Percentiles rank a stretch among this genome's conserved stretches.
These are phyloP conservation scores for Diploptera punctata DNA, from an alignment of 2,888 invertebrate species.

Conservation along the genomic window DNA sequence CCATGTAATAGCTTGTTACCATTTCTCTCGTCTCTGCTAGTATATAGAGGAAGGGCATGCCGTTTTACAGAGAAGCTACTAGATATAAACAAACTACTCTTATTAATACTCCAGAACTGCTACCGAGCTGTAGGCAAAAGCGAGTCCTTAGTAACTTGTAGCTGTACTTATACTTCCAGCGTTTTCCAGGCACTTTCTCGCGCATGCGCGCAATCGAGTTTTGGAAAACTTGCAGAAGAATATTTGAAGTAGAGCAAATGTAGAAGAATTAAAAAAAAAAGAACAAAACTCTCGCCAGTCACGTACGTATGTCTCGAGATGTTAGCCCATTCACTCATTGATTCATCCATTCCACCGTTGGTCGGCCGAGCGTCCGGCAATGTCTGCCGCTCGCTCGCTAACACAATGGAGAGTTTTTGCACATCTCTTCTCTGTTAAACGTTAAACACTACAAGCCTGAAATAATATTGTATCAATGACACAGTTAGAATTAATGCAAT, in stretches of 20 bases:
- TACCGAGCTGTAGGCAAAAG: conserved; percentile 43
- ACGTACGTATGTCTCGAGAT: conserved; percentile 20
- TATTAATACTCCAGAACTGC: conserved; percentile 36
- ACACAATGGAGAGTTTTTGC: no score
- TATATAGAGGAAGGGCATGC: conserved; percentile 41
- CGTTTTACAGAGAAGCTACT: conserved; percentile 42
- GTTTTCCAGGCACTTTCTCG: conserved; percentile 26
- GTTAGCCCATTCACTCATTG: conserved; percentile 24
- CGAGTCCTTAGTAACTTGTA: conserved; percentile 43
- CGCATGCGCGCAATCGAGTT: conserved; percentile 9
- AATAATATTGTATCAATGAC: no score
- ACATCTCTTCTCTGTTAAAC: no score
- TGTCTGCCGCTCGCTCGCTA: not conserved
- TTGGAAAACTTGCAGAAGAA: conserved; percentile 38
- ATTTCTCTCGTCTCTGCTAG: conserved; percentile 40
- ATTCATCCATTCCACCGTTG: conserved; percentile 35
- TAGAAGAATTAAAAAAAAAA: conserved; percentile 26
- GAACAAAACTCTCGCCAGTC: conserved; percentile 26
- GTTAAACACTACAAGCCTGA: no score
- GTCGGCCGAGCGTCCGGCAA: conserved; percentile 1
- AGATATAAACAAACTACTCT: conserved; percentile 29
- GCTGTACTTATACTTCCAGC: conserved; percentile 40
- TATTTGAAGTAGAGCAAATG: conserved; percentile 37
- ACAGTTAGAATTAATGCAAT: no score
- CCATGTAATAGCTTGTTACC: conserved; percentile 43